phyloP scores from a whole-genome alignment of 1,140 invertebrate genomes.

The Epicauta chinensis region DNA sequence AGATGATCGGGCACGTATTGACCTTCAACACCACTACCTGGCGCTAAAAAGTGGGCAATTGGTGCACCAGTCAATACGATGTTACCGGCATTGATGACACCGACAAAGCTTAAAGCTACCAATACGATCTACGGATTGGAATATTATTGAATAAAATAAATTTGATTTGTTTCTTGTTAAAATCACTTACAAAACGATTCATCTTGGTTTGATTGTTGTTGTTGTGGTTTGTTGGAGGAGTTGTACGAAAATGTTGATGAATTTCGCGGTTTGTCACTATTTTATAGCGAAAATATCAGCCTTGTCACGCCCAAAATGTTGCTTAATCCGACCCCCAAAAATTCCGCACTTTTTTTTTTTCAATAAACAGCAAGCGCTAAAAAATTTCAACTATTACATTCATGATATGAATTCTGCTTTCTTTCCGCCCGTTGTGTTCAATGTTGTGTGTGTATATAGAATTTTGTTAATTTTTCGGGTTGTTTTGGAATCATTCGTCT shows the following conservation, averaged over 20 bases:
- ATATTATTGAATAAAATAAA: conserved; percentile 23
- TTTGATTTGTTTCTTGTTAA: conserved; percentile 19
- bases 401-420: too few species aligned
- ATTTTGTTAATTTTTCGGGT: too few species aligned
- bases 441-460: too few species aligned
- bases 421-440: too few species aligned
- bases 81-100: conserved; percentile 7
- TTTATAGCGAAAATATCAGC: too few species aligned
- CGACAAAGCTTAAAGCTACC: conserved; percentile 13
- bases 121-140: conserved; percentile 22
- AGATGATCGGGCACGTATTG: conserved; percentile 33
- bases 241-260: background rate
- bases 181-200: background rate
- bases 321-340: too few species aligned
- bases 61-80: conserved; percentile 2
- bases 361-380: background rate
- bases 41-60: conserved; percentile 18
- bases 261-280: background rate
- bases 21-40: conserved; percentile 33
- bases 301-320: too few species aligned
- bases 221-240: background rate
- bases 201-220: background rate
- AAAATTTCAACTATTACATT: background rate
- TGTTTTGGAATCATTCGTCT: too few species aligned
- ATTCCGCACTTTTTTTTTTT: background rate